Percentiles rank a stretch among this genome's conserved stretches.
Conservation (phyloP, 2,113 vertebrate genomes). For the Actenoides hombroni region DNA sequence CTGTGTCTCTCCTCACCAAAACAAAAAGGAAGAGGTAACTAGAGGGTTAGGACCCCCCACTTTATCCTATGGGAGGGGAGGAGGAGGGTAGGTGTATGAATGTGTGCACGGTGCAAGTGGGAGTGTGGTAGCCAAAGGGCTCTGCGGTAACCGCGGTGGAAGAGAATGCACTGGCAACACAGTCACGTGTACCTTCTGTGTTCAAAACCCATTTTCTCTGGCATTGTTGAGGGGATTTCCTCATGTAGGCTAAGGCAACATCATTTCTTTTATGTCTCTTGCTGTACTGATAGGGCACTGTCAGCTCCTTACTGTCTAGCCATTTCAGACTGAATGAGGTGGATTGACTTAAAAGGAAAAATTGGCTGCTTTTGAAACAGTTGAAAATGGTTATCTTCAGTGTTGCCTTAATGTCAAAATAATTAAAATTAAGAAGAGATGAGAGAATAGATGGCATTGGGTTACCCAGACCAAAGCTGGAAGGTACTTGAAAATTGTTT, state of each 20-base stretch:
- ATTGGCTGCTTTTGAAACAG: not conserved
- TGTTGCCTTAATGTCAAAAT: not conserved
- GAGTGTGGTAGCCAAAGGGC: not conserved
- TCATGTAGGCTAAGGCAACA: not conserved
- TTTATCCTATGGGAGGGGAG: not conserved
- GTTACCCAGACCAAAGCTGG: not conserved
- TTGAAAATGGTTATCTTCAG: not conserved
- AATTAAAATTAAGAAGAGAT: not conserved
- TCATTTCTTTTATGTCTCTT: not conserved
- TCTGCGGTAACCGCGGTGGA: not conserved
- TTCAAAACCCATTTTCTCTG: not conserved
- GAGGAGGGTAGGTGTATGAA: not conserved
- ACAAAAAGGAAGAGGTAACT: not conserved
- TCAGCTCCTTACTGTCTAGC: not conserved
- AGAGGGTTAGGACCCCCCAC: no score
- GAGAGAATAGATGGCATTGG: not conserved
- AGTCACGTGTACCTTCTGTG: not conserved
- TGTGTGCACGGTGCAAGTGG: not conserved
- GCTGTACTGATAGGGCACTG: not conserved
- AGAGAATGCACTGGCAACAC: not conserved
- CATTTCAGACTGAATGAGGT: not conserved
- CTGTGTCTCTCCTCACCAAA: not conserved
- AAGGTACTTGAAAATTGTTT: not conserved
- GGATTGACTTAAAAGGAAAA: not conserved
- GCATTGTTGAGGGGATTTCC: not conserved